A percentile compares a stretch with the other conserved stretches of the same genome.
Conservation (phyloP, 2,113 vertebrate species). For the Tragelaphus scriptus region DNA sequence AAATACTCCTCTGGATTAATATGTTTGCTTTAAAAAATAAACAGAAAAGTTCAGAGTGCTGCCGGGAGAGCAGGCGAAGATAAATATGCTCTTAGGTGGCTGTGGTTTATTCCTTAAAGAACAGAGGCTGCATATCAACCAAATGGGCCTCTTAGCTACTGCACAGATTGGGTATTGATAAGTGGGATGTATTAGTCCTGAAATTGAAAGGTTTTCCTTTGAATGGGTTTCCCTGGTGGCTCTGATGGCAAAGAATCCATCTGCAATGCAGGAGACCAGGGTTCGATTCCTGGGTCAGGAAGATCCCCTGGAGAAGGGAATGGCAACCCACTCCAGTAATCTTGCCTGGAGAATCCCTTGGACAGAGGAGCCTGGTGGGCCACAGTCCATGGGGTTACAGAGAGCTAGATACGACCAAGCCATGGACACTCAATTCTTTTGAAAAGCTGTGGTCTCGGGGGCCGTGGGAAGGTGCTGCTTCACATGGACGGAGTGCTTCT, state of each 20-base stretch:
- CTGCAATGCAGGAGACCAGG: neutral
- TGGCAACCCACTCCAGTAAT: neutral
- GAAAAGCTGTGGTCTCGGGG: neutral
- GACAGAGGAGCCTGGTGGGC: neutral
- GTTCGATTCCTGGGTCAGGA: neutral
- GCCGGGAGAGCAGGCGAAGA: neutral
- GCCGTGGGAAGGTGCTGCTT: neutral
- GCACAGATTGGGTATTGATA: neutral
- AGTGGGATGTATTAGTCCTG: neutral
- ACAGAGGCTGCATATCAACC: neutral
- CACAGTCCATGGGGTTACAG: neutral
- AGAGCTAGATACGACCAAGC: neutral
- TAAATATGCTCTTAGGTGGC: neutral
- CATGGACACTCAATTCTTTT: neutral
- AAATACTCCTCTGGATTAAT: slow-evolving; percentile 46
- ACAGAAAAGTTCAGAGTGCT: neutral
- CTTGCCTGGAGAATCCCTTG: neutral
- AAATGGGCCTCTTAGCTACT: neutral
- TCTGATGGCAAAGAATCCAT: neutral
- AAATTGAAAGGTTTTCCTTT: neutral
- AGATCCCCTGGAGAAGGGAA: neutral
- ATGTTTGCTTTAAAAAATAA: slow-evolving; percentile 51
- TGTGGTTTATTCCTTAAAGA: neutral
- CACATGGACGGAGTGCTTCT: neutral
- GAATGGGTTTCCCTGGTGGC: neutral